Evolutionary conservation across 2,113 vertebrate species (phyloP).

Genomic region (Muscicapa adusta): DNA sequence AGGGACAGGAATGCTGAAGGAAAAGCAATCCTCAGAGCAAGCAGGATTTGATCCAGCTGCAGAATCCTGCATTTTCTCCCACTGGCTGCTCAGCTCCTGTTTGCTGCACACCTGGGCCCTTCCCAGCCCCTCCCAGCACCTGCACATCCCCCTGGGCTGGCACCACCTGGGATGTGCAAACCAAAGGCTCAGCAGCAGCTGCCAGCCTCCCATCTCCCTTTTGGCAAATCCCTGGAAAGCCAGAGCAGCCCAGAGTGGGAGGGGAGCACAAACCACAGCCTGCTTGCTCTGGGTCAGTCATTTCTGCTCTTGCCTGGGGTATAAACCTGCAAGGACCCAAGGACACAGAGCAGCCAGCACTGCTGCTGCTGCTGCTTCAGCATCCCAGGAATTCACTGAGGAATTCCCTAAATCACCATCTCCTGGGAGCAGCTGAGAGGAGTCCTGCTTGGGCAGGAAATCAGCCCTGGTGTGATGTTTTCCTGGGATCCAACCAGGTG

Average conservation of each 20-base stretch:
- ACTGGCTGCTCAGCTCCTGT: not conserved
- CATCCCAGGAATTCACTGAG: not conserved
- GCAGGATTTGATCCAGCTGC: not conserved
- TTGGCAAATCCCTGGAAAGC: not conserved
- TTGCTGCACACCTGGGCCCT: not conserved
- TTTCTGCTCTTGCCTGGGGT: not conserved
- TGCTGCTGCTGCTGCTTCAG: not conserved
- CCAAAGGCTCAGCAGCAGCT: not conserved
- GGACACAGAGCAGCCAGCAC: too few species aligned
- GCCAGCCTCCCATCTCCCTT: not conserved
- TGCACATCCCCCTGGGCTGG: not conserved
- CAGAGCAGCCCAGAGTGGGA: fast-evolving
- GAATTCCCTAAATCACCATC: not conserved
- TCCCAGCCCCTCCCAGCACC: not conserved
- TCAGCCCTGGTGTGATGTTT: fast-evolving
- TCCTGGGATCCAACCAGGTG: not conserved
- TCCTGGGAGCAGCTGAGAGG: not conserved
- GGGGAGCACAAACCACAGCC: not conserved
- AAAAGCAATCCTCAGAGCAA: not conserved
- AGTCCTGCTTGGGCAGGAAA: not conserved
- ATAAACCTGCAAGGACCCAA: not conserved
- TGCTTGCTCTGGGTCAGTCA: not conserved
- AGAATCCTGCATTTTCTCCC: not conserved
- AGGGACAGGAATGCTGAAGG: not conserved
- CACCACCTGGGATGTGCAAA: not conserved